Percentiles rank a stretch among this genome's conserved stretches.
phyloP scores from a whole-genome alignment of 2,797 vertebrate species.

The Chelmon rostratus region DNA sequence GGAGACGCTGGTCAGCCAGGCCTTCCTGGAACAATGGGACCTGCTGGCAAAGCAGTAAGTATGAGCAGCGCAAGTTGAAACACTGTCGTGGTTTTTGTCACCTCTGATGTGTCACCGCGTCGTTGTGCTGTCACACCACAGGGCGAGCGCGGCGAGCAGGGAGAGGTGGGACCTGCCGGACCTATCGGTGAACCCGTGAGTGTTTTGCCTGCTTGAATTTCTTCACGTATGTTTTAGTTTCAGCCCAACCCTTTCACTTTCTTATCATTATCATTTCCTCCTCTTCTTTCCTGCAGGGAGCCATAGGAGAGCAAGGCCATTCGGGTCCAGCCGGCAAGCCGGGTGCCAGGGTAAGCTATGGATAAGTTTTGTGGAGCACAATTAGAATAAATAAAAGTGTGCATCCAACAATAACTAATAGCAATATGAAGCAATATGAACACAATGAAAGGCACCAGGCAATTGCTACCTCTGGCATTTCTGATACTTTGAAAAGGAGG shows the following conservation, averaged over 20 bases:
- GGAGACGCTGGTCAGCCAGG: constrained; percentile 89
- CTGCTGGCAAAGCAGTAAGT: constrained; percentile 93
- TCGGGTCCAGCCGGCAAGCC: constrained; percentile 89
- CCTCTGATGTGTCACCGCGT: constrained; percentile 27
- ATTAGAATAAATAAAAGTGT: neutral
- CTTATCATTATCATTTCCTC: constrained; percentile 37
- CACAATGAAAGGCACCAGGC: neutral
- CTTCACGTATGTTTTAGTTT: constrained; percentile 8
- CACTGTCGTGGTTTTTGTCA: constrained; percentile 9
- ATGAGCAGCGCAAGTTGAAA: constrained; percentile 7
- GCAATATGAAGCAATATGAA: neutral
- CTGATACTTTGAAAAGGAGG: constrained; percentile 19
- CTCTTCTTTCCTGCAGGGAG: constrained; percentile 84
- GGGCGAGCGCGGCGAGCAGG: constrained; percentile 93
- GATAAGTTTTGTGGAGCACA: constrained; percentile 1
- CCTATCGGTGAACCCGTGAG: constrained; percentile 92
- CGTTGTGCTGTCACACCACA: constrained; percentile 69
- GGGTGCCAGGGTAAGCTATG: constrained; percentile 91
- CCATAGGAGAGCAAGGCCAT: constrained; percentile 89
- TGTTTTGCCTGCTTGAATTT: constrained; percentile 49
- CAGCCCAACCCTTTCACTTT: constrained; percentile 11
- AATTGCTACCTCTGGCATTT: neutral
- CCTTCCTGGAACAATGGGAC: constrained; percentile 91
- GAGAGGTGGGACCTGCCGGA: constrained; percentile 91
- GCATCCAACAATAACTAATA: neutral